Percentiles rank a stretch among this genome's conserved stretches.
These are phyloP conservation scores for Acropternis orthonyx DNA, from an alignment of 2,797 vertebrate species.

Conservation along the genomic window DNA sequence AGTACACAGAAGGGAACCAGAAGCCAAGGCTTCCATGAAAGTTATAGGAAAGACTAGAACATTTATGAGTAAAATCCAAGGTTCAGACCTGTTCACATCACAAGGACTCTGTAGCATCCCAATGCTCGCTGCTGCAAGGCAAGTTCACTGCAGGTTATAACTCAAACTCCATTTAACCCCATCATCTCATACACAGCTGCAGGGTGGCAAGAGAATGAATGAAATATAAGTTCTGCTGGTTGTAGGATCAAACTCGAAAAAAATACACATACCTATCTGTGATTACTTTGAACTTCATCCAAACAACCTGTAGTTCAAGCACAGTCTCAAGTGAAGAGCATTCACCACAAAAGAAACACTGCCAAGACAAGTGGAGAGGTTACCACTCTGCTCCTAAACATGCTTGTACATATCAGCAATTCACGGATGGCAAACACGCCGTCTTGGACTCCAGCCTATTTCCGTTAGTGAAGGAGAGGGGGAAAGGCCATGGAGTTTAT, in stretches of 20 bases:
- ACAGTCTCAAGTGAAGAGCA: background rate
- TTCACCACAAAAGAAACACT: background rate
- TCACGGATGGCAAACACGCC: background rate
- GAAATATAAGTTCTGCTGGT: accelerated
- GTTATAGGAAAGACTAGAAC: background rate
- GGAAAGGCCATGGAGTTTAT: background rate
- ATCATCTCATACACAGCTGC: background rate
- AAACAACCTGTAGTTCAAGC: background rate
- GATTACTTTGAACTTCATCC: background rate
- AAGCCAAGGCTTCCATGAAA: background rate
- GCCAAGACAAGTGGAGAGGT: background rate
- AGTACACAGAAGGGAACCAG: background rate
- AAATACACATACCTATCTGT: background rate
- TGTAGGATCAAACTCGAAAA: background rate
- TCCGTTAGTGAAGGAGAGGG: background rate
- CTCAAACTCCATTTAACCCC: background rate
- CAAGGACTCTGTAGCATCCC: background rate
- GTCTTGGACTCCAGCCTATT: background rate
- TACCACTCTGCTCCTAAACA: background rate
- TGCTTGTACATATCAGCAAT: background rate
- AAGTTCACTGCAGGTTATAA: background rate
- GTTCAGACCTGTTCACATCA: background rate
- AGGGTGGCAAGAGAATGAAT: background rate
- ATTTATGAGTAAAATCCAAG: background rate
- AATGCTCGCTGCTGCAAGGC: background rate